Conservation (phyloP, 1,140 invertebrate species). For the Bombus sylvicola region DNA sequence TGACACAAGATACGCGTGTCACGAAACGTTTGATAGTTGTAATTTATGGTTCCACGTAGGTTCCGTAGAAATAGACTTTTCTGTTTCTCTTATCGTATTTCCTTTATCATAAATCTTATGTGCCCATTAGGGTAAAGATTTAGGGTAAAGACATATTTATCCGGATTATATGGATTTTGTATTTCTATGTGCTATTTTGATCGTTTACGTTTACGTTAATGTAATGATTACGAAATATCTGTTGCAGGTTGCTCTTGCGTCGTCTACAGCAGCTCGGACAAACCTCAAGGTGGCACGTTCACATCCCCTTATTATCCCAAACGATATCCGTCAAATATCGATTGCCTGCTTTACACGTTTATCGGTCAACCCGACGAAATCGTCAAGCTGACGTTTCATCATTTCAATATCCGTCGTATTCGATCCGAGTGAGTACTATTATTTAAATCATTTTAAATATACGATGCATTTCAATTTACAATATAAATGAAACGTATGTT, state of each 20-base stretch:
- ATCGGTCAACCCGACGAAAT: constrained; percentile 90
- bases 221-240: constrained; percentile 37
- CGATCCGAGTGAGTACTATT: constrained; percentile 85
- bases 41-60: too few relatives aligned
- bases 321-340: constrained; percentile 88
- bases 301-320: constrained; percentile 92
- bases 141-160: too few relatives aligned
- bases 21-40: too few relatives aligned
- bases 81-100: too few relatives aligned
- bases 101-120: too few relatives aligned
- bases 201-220: not conserved
- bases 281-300: constrained; percentile 90
- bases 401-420: constrained; percentile 88
- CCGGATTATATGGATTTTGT: too few relatives aligned
- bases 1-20: too few relatives aligned
- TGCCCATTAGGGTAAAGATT: too few relatives aligned
- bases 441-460: not conserved
- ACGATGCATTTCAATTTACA: not conserved
- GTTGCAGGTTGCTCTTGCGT: constrained; percentile 91
- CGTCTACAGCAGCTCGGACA: constrained; percentile 90
- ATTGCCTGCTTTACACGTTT: constrained; percentile 94
- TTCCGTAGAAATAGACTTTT: too few relatives aligned
- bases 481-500: not conserved
- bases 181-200: not conserved
- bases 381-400: constrained; percentile 90